Percentiles rank a stretch among this genome's conserved stretches.
These are phyloP conservation scores for Seriola dumerili DNA, from an alignment of 2,113 vertebrate species.

Conservation along the genomic window DNA sequence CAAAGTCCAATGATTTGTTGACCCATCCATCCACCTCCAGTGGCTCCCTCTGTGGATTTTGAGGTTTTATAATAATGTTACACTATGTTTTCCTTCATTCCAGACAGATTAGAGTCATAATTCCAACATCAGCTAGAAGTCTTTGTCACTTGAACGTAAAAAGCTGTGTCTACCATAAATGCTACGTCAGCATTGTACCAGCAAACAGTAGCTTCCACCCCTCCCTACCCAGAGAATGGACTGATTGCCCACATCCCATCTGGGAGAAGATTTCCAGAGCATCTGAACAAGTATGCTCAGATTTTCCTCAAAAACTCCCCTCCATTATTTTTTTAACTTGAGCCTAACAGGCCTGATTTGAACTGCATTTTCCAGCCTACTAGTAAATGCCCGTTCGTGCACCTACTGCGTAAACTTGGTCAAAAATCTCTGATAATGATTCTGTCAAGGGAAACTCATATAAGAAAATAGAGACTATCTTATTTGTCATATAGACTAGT, in stretches of 20 bases:
- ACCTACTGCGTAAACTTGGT: background rate
- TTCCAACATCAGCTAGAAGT: background rate
- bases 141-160: background rate
- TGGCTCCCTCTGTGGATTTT: conserved; percentile 6
- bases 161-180: background rate
- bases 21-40: conserved; percentile 13
- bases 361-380: background rate
- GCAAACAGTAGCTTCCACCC: background rate
- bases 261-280: conserved; percentile 10
- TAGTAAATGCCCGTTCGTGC: background rate
- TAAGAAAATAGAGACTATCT: background rate
- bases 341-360: background rate
- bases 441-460: background rate
- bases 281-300: background rate
- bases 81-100: conserved; percentile 16
- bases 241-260: background rate
- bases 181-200: background rate
- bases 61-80: conserved; percentile 31
- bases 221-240: background rate
- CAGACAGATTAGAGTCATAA: conserved; percentile 5
- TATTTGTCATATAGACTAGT: background rate
- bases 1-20: background rate
- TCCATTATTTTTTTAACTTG: background rate
- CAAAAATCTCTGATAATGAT: background rate
- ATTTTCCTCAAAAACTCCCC: conserved; percentile 1